A percentile compares a stretch with the other conserved stretches of the same genome.
Conservation (phyloP, 2,113 vertebrate species). For the Zosterops japonicus region DNA sequence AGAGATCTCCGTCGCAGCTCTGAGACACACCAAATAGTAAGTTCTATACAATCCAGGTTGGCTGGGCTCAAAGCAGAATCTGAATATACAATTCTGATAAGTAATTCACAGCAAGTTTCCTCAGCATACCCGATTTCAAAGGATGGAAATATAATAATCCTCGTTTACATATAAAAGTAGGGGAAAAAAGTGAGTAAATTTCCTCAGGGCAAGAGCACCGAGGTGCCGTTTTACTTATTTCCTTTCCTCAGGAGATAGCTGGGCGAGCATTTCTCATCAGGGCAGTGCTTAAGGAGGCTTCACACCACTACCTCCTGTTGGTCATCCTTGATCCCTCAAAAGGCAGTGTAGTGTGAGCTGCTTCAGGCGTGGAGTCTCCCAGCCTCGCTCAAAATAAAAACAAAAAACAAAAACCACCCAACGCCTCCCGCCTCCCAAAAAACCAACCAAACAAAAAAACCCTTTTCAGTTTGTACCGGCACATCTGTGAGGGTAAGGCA, state of each 20-base stretch:
- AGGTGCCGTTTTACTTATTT: neutral
- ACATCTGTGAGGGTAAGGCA: neutral
- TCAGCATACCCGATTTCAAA: neutral
- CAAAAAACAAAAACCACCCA: neutral
- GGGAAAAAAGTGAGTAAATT: neutral
- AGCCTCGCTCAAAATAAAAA: neutral
- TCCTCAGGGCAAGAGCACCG: neutral
- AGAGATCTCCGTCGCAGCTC: neutral
- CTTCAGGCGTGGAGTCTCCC: neutral
- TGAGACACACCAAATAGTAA: neutral
- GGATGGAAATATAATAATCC: neutral
- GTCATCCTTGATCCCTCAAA: neutral
- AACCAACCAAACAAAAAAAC: neutral
- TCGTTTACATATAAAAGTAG: neutral
- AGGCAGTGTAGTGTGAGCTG: rapidly evolving
- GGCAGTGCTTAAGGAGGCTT: neutral
- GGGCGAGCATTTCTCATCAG: rapidly evolving
- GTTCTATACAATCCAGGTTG: neutral
- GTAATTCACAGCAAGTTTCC: neutral
- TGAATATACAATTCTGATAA: neutral
- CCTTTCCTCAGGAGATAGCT: neutral
- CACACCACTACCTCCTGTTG: constrained; percentile 39
- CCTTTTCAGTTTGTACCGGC: neutral
- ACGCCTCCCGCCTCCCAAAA: neutral
- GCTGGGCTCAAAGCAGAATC: neutral